phyloP scores from a whole-genome alignment of 2,888 invertebrate genomes.

The Torymus aiolomorphi region DNA sequence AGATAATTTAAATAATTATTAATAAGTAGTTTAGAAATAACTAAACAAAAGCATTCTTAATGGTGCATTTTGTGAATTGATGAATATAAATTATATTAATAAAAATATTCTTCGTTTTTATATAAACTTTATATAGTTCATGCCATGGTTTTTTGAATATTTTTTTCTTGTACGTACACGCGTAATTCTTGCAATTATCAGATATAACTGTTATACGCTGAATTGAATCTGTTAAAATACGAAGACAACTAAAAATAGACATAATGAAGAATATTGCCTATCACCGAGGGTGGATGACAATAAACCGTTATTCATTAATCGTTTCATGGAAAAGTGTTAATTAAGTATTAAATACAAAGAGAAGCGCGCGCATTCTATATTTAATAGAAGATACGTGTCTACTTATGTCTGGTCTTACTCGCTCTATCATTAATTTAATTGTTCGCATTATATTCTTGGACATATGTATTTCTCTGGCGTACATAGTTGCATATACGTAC shows the following conservation, averaged over 20 bases:
- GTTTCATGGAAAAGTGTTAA: not conserved
- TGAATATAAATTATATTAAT: too few species aligned
- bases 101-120: too few species aligned
- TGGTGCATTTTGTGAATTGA: too few species aligned
- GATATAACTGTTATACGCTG: too few species aligned
- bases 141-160: too few species aligned
- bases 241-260: constrained; percentile 15
- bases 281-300: constrained; percentile 20
- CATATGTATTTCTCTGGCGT: not conserved
- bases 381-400: not conserved
- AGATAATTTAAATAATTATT: too few species aligned
- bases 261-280: constrained; percentile 36
- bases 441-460: not conserved
- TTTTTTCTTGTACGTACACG: too few species aligned
- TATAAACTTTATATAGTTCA: too few species aligned
- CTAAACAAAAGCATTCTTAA: too few species aligned
- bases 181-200: too few species aligned
- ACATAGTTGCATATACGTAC: not conserved
- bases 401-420: not conserved
- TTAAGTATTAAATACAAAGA: constrained; percentile 19
- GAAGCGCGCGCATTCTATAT: constrained; percentile 1
- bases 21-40: too few species aligned
- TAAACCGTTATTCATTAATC: not conserved
- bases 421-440: constrained; percentile 19
- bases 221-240: too few species aligned